Base-by-base conservation (phyloP, 2,113 vertebrate genomes). In the Eonycteris spelaea region DNA sequence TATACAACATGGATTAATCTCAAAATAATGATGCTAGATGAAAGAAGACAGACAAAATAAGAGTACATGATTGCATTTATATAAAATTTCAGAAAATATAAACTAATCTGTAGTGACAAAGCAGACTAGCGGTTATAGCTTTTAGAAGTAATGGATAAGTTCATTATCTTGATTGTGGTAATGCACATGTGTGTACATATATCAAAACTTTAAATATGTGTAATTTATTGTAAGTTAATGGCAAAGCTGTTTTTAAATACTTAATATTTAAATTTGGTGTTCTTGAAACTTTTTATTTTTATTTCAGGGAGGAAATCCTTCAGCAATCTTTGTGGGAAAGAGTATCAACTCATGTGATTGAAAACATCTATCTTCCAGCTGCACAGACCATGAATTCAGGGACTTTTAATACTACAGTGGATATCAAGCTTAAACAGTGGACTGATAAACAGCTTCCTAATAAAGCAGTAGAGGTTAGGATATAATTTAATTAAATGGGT, bases 391-490 rank as follows among this genome's bases (percentile, higher is more conserved):
- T 98, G 98, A 99, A 99, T 97, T 99, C 99, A 0, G 99, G 99
- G 77, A 99, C 99, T 18, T 99, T 99, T 98, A 99, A 99, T 98
- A 99, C 99, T 86, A 99, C 99, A 2, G 99, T 99, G 59, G 99
- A 99, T 97, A 99, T 99, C 98, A 99, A 99, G 97, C 99, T 99
- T 78, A 99, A 99, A 97, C 99, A 99, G 98, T 99, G 99, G 99
- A 99, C 99, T 3, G 99, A 99, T 98, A 99, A 99, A 96, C 99
- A 99, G 84, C 99, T 99, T 95, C 99, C 99, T 74, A 99, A 99
- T 98, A 99, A 99, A 98, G 99, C 99, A 26, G 99, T 99, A 75
- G 99, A 99, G 99, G 99, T 99, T 96, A 97, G 98, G 97, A 97
- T 96, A 57, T 97, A 89, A 96, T 97, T 95, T 97, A 97, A 90